Evolutionary conservation across 1,140 invertebrate species (phyloP).

Genomic region (Zaprionus ornatus): DNA sequence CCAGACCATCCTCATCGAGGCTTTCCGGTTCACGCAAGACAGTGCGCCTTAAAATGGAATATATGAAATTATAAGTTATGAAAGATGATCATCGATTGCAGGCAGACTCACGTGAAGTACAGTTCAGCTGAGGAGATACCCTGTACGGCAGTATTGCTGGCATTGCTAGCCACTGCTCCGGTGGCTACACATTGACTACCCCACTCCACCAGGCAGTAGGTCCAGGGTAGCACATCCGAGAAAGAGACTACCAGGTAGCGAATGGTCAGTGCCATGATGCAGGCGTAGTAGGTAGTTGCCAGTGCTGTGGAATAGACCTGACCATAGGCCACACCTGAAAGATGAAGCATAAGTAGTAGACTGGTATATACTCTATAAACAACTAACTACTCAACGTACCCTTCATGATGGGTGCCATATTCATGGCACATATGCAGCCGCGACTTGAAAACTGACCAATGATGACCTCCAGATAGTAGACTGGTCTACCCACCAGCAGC

Average conservation of each 20-base stretch:
- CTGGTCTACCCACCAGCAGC: slow-evolving; percentile 90
- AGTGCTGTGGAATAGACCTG: slow-evolving; percentile 89
- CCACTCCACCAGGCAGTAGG: slow-evolving; percentile 87
- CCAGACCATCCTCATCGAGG: slow-evolving; percentile 86
- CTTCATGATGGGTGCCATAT: slow-evolving; percentile 85
- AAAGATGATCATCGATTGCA: background rate
- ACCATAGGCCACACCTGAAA: slow-evolving; percentile 88
- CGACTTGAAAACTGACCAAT: slow-evolving; percentile 89
- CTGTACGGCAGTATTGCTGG: slow-evolving; percentile 13
- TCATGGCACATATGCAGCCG: slow-evolving; percentile 87
- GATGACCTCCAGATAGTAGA: slow-evolving; percentile 93
- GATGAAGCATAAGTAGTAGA: background rate
- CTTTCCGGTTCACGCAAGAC: slow-evolving; percentile 86
- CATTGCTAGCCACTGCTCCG: slow-evolving; percentile 25
- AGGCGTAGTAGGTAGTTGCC: slow-evolving; percentile 90
- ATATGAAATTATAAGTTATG: background rate
- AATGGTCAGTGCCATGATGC: slow-evolving; percentile 89
- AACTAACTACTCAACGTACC: slow-evolving; percentile 76
- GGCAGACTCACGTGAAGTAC: slow-evolving; percentile 83
- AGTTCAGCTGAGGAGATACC: slow-evolving; percentile 83
- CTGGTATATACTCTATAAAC: background rate
- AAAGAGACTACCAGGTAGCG: slow-evolving; percentile 89
- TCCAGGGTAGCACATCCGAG: slow-evolving; percentile 87
- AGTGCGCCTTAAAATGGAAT: slow-evolving; percentile 84
- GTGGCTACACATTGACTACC: slow-evolving; percentile 83